Conservation (phyloP, 2,113 vertebrate species). For the Pachyramphus minor region DNA sequence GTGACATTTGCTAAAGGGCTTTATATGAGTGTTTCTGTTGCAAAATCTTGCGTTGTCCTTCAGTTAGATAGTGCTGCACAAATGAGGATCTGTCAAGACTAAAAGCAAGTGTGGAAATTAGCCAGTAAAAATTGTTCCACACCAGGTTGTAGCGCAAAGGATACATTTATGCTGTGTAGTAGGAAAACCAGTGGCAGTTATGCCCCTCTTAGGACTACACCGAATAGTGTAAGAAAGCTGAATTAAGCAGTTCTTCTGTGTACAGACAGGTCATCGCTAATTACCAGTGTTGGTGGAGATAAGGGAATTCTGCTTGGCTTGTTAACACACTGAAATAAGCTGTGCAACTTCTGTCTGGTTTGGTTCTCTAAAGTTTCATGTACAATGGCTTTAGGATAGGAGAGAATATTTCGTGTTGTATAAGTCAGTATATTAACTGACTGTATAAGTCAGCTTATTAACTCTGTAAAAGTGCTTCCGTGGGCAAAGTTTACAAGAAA, state of each 20-base stretch:
- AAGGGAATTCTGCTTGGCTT: conserved; percentile 23
- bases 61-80: not conserved
- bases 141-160: not conserved
- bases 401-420: not conserved
- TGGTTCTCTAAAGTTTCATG: not conserved
- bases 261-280: conserved; percentile 15
- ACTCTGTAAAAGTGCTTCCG: conserved; percentile 9
- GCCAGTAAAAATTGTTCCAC: not conserved
- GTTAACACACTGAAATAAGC: conserved; percentile 11
- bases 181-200: conserved; percentile 6
- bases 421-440: not conserved
- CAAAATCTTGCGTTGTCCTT: not conserved
- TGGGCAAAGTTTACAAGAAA: conserved; percentile 5
- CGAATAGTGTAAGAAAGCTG: not conserved
- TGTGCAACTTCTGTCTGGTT: not conserved
- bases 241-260: conserved; percentile 38
- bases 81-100: not conserved
- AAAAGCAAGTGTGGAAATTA: not conserved
- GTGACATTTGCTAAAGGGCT: not conserved
- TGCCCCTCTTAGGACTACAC: not conserved
- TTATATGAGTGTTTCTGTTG: not conserved
- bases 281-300: not conserved
- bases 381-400: not conserved
- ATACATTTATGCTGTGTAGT: not conserved
- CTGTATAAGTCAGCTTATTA: conserved; percentile 39